phyloP scores from a whole-genome alignment of 2,113 vertebrate species.

The Suncus etruscus region DNA sequence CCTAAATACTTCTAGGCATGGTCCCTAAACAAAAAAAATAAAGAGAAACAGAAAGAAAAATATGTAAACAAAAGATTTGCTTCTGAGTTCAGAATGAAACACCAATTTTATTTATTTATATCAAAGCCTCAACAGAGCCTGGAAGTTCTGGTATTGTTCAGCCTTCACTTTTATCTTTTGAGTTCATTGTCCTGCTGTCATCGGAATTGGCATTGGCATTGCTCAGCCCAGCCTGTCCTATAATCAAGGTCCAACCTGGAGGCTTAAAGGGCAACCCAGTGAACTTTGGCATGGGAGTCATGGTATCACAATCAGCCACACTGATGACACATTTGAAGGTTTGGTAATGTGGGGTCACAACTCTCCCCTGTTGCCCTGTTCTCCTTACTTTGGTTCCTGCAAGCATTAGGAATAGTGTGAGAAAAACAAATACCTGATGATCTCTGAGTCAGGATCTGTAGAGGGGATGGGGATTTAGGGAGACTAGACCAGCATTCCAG shows the following conservation, averaged over 20 bases:
- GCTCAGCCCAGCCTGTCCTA: background rate
- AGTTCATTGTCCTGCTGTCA: background rate
- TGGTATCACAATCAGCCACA: background rate
- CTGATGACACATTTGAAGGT: background rate
- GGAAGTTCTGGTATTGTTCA: background rate
- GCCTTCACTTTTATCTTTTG: rapidly evolving
- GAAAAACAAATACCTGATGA: no score
- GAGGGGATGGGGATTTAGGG: no score
- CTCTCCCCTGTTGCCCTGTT: background rate
- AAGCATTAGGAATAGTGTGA: background rate
- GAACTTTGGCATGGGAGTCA: rapidly evolving
- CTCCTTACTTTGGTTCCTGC: background rate
- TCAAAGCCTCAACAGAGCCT: background rate
- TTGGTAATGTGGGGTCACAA: background rate
- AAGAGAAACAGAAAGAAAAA: no score
- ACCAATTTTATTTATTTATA: constrained; percentile 2
- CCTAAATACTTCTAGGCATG: no score
- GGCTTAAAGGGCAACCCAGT: no score
- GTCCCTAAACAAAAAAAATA: no score
- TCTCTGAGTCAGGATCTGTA: no score
- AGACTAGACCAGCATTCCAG: no score
- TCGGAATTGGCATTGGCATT: no score
- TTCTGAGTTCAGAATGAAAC: constrained; percentile 40
- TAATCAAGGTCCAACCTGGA: no score
- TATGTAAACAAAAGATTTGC: background rate